Base-by-base conservation (phyloP, 2,797 vertebrate species). In the Alectoris magna region DNA sequence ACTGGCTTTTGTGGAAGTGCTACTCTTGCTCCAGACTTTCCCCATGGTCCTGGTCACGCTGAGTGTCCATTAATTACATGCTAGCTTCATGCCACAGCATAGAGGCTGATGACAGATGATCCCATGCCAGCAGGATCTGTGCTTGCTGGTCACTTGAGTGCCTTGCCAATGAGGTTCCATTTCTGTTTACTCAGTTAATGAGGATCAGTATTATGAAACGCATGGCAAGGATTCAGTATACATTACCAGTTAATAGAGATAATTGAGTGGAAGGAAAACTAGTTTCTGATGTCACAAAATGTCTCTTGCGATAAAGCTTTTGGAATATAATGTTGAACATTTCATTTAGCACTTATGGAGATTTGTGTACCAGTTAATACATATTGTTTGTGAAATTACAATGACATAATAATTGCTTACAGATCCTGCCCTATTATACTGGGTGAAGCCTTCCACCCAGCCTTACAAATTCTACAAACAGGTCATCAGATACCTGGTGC, bases 251-350 rank as follows among this genome's bases (percentile, higher is more conserved):
- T 96, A 94, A 94, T 63, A 78, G 91, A 88, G 76, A 96, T 91
- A 96, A 96, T 93, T 91, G 85, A 96, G 91, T 92, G 95, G 88
- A 96, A 96, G 94, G 27, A 94, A 93, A 91, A 88, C 94, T 90
- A 79, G 88, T 91, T 90, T 95, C 80, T 91, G 94, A 88, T 93
- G 88, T 92, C 91, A 88, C 86, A 88, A 90, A 92, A 82, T n/a
- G 60, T 93, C 90, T 94, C 88, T 78, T 79, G 71, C 90, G 91
- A 92, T 91, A 93, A 92, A 95, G 60, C 53, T 41, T 91, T 90
- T 22, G 8, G 27, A 88, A 88, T 90, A 76, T 60, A 96, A 92
- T 79, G 53, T 68, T 76, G 90, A 96, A 82, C 77, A 79, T 92
- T 93, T 82, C 60, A 82, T 94, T 92, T 88, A 93, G 83, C 41